Conservation (phyloP, 2,113 vertebrate genomes). For the Tyrannus savana region DNA sequence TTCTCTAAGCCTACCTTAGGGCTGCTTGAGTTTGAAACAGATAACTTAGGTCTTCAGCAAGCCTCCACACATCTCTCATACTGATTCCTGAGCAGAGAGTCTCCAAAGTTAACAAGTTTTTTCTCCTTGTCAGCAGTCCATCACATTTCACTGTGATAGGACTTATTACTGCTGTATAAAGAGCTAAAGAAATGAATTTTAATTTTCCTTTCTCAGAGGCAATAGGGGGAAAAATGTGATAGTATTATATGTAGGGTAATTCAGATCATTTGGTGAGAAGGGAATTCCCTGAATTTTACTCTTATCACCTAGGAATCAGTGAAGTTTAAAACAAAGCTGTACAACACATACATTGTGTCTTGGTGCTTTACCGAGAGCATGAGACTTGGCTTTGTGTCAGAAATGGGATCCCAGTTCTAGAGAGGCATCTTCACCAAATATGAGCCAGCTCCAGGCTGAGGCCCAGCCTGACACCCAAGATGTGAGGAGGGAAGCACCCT, state of each 20-base stretch:
- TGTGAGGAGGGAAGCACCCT: not conserved
- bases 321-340: not conserved
- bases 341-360: not conserved
- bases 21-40: not conserved
- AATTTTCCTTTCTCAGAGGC: not conserved
- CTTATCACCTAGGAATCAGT: not conserved
- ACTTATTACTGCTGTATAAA: not conserved
- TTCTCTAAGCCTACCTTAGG: not conserved
- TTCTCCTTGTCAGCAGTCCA: not conserved
- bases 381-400: not conserved
- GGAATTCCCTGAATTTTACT: not conserved
- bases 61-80: not conserved
- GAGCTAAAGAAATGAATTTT: not conserved
- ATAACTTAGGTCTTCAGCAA: not conserved
- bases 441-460: not conserved
- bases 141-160: not conserved
- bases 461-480: not conserved
- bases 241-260: not conserved
- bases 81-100: not conserved
- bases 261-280: not conserved
- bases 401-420: not conserved
- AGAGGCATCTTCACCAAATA: not conserved
- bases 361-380: fast-evolving
- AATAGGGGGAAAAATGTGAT: not conserved
- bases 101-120: not conserved